A percentile compares a stretch with the other conserved stretches of the same genome.
Conservation (phyloP, 2,888 invertebrate genomes). For the Epirrhoe tristata region DNA sequence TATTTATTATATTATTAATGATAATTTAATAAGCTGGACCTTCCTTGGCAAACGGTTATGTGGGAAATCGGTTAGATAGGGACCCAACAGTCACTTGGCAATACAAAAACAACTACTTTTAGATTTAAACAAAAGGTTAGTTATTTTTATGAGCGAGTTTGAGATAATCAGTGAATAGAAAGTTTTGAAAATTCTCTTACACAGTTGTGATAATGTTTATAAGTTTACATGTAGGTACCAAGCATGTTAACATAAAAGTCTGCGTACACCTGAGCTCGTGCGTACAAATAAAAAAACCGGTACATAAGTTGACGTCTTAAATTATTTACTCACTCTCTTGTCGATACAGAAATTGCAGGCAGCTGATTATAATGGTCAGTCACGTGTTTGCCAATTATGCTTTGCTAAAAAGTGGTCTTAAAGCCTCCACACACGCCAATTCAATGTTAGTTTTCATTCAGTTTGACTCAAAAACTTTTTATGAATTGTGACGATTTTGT, state of each 20-base stretch:
- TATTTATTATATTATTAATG: no score
- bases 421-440: background rate
- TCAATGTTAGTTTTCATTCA: background rate
- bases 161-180: no score
- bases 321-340: slow-evolving; percentile 28
- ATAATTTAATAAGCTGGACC: no score
- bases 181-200: no score
- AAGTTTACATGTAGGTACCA: background rate
- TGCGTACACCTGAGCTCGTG: slow-evolving; percentile 5
- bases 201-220: background rate
- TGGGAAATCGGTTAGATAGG: no score
- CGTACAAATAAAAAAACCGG: slow-evolving; percentile 8
- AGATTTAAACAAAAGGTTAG: no score
- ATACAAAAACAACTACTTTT: no score
- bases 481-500: no score
- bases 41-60: no score
- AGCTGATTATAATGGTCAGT: slow-evolving; percentile 29
- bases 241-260: background rate
- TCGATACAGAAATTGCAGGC: slow-evolving; percentile 31
- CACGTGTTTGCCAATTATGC: slow-evolving; percentile 26
- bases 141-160: no score
- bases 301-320: slow-evolving; percentile 16
- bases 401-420: background rate
- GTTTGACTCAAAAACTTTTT: background rate
- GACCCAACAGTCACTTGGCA: no score